phyloP scores from a whole-genome alignment of 2,888 invertebrate genomes.

The Erynnis tages region DNA sequence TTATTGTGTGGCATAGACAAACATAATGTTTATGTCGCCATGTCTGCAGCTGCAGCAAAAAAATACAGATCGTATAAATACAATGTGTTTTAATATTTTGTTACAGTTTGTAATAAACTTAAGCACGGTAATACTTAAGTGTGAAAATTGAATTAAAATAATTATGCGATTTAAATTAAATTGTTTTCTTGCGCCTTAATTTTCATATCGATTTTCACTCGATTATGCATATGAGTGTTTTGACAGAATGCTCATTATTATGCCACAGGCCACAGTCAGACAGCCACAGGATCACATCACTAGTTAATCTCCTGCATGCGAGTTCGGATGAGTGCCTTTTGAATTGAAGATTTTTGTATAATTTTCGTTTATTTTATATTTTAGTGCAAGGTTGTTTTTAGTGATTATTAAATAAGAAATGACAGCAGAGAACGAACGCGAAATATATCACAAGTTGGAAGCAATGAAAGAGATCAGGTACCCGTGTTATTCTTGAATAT shows the following conservation, averaged over 20 bases:
- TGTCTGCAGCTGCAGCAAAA: background rate
- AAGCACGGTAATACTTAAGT: no score
- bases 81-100: no score
- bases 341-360: constrained; percentile 38
- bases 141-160: no score
- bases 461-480: constrained; percentile 96
- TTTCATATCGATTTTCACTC: background rate
- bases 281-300: no score
- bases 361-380: constrained; percentile 44
- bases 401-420: constrained; percentile 63
- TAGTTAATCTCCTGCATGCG: constrained; percentile 24
- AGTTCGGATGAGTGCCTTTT: constrained; percentile 35
- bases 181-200: no score
- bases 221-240: background rate
- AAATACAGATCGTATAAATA: background rate
- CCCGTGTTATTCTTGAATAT: constrained; percentile 34
- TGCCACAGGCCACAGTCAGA: no score
- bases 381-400: constrained; percentile 31
- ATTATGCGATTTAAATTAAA: no score
- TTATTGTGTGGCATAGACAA: constrained; percentile 34
- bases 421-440: constrained; percentile 90
- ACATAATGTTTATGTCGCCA: background rate
- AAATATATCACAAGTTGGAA: constrained; percentile 95
- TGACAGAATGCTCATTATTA: background rate
- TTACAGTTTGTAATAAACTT: no score